Evolutionary conservation across 2,113 vertebrate species (phyloP), one percentile per base, ranked within the genome.

Genomic region (Dasyprocta punctata): DNA sequence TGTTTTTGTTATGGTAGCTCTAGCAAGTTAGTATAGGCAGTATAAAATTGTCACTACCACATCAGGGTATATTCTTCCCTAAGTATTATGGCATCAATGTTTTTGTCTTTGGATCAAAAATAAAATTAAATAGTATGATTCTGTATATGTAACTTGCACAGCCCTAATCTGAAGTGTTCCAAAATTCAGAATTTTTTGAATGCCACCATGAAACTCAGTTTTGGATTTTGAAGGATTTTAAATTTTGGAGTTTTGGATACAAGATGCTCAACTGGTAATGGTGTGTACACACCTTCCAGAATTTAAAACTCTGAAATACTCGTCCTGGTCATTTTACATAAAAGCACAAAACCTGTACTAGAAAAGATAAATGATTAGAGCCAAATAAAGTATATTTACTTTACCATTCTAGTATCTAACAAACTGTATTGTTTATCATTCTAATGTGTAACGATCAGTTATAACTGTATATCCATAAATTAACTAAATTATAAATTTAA

Each of bases 371-470:
- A 61, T 10, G 4, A 83, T 56, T 84, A 78, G 44, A 28, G 5
- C 44, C 67, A 22, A 71, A 67, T 52, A 86, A 96, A 83, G 41
- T 61, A 47, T 94, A 44, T 84, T 65, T 11, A 73, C 30, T 81
- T 96, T 92, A 61, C 58, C 75, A 7, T 58, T 93, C 9, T 9
- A 69, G 0, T 77, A 16, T 80, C 61, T 22, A 65, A 75, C 44
- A 86, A 96, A 78, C 41, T 61, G 54, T 92, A 33, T 88, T 75
- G 33, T 75, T 97, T 92, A 69, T 75, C 82, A 8, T 60, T 94
- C 13, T 10, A 69, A 0, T 69, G 38, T 90, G 8, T 52, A 73
- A 63, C 3, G 11, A 14, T 94, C 12, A 80, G 22, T 90, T 90
- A 38, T 38, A 83, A 7, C 13, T 63, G 36, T 86, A 6, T 82